Evolutionary conservation across 2,113 vertebrate species (phyloP).

Genomic region (Pseudolaguvia tuberculata): DNA sequence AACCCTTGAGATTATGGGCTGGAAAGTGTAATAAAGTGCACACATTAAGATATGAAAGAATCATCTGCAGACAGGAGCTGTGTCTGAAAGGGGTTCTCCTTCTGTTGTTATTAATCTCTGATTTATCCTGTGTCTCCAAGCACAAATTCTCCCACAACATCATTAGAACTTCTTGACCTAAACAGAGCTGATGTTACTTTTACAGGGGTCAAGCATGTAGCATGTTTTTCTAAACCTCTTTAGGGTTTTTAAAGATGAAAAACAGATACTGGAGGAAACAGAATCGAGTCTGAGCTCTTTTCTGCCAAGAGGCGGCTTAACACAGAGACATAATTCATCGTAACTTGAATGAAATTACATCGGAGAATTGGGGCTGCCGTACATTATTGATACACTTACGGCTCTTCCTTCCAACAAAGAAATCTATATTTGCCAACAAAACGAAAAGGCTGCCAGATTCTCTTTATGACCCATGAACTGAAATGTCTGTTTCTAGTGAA

Average conservation of each 20-base stretch:
- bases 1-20: slow-evolving; percentile 2
- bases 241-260: slow-evolving; percentile 30
- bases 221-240: no score
- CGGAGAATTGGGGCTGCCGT: slow-evolving; percentile 47
- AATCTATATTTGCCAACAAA: slow-evolving; percentile 53
- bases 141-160: slow-evolving; percentile 22
- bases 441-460: slow-evolving; percentile 43
- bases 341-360: slow-evolving; percentile 51
- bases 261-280: slow-evolving; percentile 29
- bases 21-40: slow-evolving; percentile 16
- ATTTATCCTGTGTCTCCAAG: slow-evolving; percentile 4
- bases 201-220: slow-evolving; percentile 26
- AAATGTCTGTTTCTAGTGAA: slow-evolving; percentile 52
- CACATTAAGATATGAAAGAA: slow-evolving; percentile 7
- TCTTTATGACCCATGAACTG: slow-evolving; percentile 51
- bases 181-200: slow-evolving; percentile 32
- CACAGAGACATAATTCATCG: slow-evolving; percentile 47
- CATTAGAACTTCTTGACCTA: slow-evolving; percentile 4
- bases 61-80: slow-evolving; percentile 9
- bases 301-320: slow-evolving; percentile 54
- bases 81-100: slow-evolving; percentile 3
- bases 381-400: slow-evolving; percentile 60
- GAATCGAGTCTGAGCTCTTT: slow-evolving; percentile 37
- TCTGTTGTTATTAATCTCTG: slow-evolving; percentile 24
- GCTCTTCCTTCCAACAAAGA: slow-evolving; percentile 45